phyloP scores from a whole-genome alignment of 2,113 vertebrate genomes.

The Rostratula benghalensis region DNA sequence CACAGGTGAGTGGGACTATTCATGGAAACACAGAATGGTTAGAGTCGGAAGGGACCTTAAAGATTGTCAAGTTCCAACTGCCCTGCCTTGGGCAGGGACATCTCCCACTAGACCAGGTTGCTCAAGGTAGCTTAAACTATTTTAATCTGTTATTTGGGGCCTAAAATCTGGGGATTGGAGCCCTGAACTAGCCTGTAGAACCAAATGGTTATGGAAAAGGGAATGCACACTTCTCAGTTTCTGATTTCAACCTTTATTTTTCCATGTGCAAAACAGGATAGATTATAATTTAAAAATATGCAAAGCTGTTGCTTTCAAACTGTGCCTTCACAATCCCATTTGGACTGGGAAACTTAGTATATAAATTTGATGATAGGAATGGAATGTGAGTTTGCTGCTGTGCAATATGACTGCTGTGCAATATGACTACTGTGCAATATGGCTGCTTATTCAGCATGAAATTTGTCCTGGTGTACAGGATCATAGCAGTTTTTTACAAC shows the following conservation, averaged over 20 bases:
- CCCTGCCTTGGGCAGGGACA: too few relatives aligned
- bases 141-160: neutral
- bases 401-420: too few relatives aligned
- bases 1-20: accelerated
- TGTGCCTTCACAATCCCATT: neutral
- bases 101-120: too few relatives aligned
- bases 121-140: too few relatives aligned
- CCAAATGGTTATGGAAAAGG: neutral
- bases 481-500: neutral
- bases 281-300: neutral
- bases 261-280: neutral
- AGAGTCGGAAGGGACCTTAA: too few relatives aligned
- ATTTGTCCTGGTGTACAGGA: neutral
- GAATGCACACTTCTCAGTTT: neutral
- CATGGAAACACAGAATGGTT: too few relatives aligned
- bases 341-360: neutral
- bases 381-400: neutral
- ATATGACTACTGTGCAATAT: too few relatives aligned
- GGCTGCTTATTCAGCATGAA: neutral
- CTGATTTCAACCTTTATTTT: neutral
- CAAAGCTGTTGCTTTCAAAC: neutral
- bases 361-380: neutral
- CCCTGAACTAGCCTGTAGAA: neutral
- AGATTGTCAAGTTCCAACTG: too few relatives aligned
- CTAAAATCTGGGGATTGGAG: neutral